Evolutionary conservation across 2,888 invertebrate species (phyloP), one percentile per base, ranked within the genome.

Genomic region (Sphaerophoria rueppellii): DNA sequence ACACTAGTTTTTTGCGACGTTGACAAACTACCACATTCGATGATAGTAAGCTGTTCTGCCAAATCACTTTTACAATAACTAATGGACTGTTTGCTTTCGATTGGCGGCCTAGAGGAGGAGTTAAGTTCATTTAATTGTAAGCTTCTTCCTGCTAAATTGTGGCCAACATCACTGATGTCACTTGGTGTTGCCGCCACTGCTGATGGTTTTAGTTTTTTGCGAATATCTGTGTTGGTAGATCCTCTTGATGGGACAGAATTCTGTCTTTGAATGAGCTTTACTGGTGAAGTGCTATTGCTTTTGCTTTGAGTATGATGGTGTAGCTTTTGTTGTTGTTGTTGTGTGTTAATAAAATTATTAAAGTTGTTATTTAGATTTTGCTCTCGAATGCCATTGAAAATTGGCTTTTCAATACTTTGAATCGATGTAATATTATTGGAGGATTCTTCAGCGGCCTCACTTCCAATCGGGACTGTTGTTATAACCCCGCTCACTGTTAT

Each of bases 391-490:
- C 32, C 73, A 65, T 61, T 72, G n/a, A 54, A 48, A 72, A 61
- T 63, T 34, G 52, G 37, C 40, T 63, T 55, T 58, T 67, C 60
- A 34, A 14, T 4, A 11, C 24, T 77, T 35, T 54, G 55, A 43
- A 12, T 9, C 3, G 70, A 43, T 16, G 32, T 54, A 12, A 24
- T 32, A 61, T 58, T 74, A 83, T 83, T 80, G 80, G 79, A 85
- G 70, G 83, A 83, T 80, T 83, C 83, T 75, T 83, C 83, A 76
- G 80, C 80, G 83, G 83, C 83, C 71, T 83, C 83, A 40, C 80
- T 83, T 46, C 83, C 83, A 83, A 80, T 80, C 57, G 67, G 72
- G 61, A 83, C 52, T 60, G 80, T 57, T 6, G 67, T 16, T 0
- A 16, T 43, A 43, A 43, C 43, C 43, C 48, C 70, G 35, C 43